Conservation (phyloP, 2,113 vertebrate species). For the Addax nasomaculatus region DNA sequence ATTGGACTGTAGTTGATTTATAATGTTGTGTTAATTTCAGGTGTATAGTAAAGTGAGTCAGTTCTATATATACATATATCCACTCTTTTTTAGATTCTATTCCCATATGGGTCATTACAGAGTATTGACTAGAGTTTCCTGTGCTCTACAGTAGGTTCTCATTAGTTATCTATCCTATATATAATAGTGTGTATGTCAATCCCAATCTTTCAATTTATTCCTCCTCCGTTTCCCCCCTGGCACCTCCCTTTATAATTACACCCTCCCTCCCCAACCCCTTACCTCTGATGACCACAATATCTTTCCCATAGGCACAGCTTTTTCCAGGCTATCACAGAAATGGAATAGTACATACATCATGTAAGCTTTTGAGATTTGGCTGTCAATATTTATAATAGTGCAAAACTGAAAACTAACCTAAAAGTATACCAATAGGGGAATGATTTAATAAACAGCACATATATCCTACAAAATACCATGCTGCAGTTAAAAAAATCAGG, state of each 20-base stretch:
- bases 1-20: not conserved
- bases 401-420: not conserved
- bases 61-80: not conserved
- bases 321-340: not conserved
- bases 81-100: not conserved
- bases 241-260: not conserved
- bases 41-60: not conserved
- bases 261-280: accelerated
- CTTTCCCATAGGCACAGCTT: not conserved
- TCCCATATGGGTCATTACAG: not conserved
- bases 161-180: not conserved
- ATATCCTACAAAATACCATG: not conserved
- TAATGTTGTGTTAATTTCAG: not conserved
- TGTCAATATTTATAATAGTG: not conserved
- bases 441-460: not conserved
- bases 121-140: not conserved
- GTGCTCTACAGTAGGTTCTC: not conserved
- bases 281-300: not conserved
- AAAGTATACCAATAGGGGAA: not conserved
- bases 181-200: not conserved
- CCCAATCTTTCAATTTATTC: not conserved
- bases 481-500: not conserved
- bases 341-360: accelerated
- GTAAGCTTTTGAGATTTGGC: not conserved
- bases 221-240: not conserved